A percentile compares a stretch with the other conserved stretches of the same genome.
phyloP scores from a whole-genome alignment of 1,140 invertebrate species.

The Rhyacophila brunnea region DNA sequence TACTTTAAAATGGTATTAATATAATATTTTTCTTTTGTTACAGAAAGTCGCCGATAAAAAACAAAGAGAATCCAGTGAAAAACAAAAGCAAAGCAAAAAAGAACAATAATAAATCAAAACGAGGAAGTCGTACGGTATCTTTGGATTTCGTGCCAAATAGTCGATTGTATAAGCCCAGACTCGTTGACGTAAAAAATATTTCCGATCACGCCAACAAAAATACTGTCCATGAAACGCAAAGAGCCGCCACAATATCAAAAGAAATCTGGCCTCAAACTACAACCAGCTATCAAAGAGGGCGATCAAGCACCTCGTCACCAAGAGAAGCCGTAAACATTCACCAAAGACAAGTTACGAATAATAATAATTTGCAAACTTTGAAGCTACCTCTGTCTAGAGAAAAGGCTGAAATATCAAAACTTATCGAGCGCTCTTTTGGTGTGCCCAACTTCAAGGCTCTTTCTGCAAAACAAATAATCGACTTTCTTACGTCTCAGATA shows the following conservation, averaged over 20 bases:
- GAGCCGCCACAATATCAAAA: too few relatives aligned
- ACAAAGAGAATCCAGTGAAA: background rate
- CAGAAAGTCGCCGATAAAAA: background rate
- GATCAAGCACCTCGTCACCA: too few relatives aligned
- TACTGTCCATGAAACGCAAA: too few relatives aligned
- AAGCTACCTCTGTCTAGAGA: too few relatives aligned
- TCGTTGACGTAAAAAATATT: background rate
- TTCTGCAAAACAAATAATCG: constrained; percentile 28
- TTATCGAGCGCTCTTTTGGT: constrained; percentile 6
- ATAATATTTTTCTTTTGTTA: background rate
- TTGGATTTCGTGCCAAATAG: background rate
- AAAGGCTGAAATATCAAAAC: background rate
- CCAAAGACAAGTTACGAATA: too few relatives aligned
- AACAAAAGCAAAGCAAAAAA: background rate
- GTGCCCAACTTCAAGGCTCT: constrained; percentile 18
- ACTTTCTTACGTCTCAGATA: constrained; percentile 25
- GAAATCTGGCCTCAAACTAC: too few relatives aligned
- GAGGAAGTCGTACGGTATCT: background rate
- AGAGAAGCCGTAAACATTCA: too few relatives aligned
- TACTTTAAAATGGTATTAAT: too few relatives aligned
- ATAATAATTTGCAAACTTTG: too few relatives aligned
- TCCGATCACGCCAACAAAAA: too few relatives aligned
- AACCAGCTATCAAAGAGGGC: too few relatives aligned
- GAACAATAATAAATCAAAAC: background rate
- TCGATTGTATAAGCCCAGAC: background rate